Evolutionary conservation across 2,113 vertebrate genomes (phyloP), one percentile per base, ranked within the genome.

Genomic region (Brachionichthys hirsutus): DNA sequence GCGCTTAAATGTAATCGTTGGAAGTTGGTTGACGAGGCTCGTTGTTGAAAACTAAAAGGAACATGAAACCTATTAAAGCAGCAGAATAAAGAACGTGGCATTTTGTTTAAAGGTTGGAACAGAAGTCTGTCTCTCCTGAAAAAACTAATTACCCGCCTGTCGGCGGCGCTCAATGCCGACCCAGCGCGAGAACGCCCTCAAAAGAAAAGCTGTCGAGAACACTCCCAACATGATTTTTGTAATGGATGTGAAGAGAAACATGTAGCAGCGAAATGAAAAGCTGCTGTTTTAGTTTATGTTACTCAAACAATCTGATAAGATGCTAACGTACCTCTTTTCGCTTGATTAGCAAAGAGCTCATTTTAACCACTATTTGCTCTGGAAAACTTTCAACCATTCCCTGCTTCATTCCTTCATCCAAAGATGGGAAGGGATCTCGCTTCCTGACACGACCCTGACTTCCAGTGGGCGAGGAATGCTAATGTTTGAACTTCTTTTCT

Each of bases 71-170:
- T 16, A 45, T 60, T 15, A 44, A 30, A 46, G 17, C 9, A 14
- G 18, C 17, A 17, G 49, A 18, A 13, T 6, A 0, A 24, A n/a
- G n/a, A 22, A 17, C 40, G 9, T 15, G 10, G 12, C 10, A 12
- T 24, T 22, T 38, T 22, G 11, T 47, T 64, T 30, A 5, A 47
- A 54, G 38, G 41, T 20, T 40, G 40, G 49, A 43, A 24, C 10
- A 56, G 20, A 35, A 19, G 56, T 36, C 30, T 20, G 45, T 24
- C 15, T 17, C 2, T 49, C 15, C 15, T 20, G 51, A 4, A 17
- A 20, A 61, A 49, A 55, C 15, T 50, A 35, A 70, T 49, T 44
- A 55, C 16, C 38, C 12, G 12, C 15, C 44, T 50, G 19, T 36
- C 15, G 19, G 9, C 49, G n/a, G 3, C 30, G 1, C 30, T 9